Conservation (phyloP, 1,140 invertebrate genomes). For the Eriosoma lanigerum region DNA sequence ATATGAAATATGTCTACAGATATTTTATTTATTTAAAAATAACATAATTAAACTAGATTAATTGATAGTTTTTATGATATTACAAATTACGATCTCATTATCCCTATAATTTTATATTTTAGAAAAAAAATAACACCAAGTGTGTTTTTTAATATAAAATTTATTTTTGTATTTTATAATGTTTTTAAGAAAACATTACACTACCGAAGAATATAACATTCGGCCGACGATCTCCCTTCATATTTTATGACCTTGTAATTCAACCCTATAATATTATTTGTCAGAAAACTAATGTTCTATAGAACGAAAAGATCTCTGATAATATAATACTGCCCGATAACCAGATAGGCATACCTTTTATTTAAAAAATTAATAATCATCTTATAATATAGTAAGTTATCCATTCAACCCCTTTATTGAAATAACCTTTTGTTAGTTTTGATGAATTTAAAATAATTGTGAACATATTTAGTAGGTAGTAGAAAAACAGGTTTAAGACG, state of each 20-base stretch:
- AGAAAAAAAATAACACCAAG: too few relatives aligned
- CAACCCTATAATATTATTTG: neutral
- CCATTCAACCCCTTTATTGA: neutral
- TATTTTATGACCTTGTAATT: neutral
- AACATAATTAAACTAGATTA: too few relatives aligned
- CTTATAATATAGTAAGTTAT: neutral
- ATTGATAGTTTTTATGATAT: too few relatives aligned
- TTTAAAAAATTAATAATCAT: neutral
- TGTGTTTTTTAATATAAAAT: too few relatives aligned
- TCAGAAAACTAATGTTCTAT: neutral
- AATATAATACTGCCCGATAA: neutral
- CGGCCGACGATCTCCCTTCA: neutral
- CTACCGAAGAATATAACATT: too few relatives aligned
- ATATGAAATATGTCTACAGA: too few relatives aligned
- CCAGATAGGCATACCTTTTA: neutral
- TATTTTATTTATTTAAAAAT: too few relatives aligned
- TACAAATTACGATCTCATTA: too few relatives aligned
- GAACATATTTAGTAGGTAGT: neutral
- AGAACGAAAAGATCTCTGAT: neutral
- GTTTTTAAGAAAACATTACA: too few relatives aligned
- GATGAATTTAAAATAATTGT: neutral
- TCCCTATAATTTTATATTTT: too few relatives aligned
- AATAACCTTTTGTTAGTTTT: constrained; percentile 9
- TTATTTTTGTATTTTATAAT: too few relatives aligned
- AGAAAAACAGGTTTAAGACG: neutral